Base-by-base conservation (phyloP, 2,113 vertebrate species). In the crab-eating macaque (Macaca fascicularis) region DNA sequence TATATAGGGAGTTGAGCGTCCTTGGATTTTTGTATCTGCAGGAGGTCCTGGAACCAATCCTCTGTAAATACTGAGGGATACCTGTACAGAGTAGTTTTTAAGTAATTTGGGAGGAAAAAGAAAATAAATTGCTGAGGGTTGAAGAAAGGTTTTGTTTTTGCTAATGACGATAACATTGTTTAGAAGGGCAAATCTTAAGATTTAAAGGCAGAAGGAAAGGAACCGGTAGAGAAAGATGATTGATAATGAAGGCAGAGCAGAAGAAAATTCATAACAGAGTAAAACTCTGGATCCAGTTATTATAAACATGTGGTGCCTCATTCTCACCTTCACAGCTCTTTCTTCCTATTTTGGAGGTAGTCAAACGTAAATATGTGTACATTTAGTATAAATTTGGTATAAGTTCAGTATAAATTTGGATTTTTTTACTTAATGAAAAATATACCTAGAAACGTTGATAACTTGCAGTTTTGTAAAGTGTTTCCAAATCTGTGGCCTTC, bases 51-150 rank as follows among this genome's bases (percentile, higher is more conserved):
- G 70, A 74, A 43, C 19, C 9, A 25, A 25, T 40, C 20, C 19
- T 30, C 75, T 27, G 23, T 30, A 8, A 32, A 78, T 9, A 78
- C 43, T 27, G 27, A 32, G 16, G 27, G 43, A 78, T 8, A 19
- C 45, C 9, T 22, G 10, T 38, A 38, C 1, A 25, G 50, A 40
- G 30, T 72, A 84, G 19, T 70, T 84, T 52, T 85, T 57, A 89
- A 92, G 75, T 75, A 82, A 52, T 89, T 92, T 90, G 64, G 32
- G 80, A 75, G 50, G 83, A 43, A 80, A 84, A 93, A 80, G 20
- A 23, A 90, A 67, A 75, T 35, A 92, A 59, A 32, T 89, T 75
- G 22, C 38, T 84, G 43, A 88, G 20, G 4, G 55, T 45, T 85
- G 23, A 75, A 88, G n/a, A 67, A 91, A 35, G 32, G 25, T 96